Evolutionary conservation across 2,888 invertebrate species (phyloP).

Genomic region (Rotaria socialis): DNA sequence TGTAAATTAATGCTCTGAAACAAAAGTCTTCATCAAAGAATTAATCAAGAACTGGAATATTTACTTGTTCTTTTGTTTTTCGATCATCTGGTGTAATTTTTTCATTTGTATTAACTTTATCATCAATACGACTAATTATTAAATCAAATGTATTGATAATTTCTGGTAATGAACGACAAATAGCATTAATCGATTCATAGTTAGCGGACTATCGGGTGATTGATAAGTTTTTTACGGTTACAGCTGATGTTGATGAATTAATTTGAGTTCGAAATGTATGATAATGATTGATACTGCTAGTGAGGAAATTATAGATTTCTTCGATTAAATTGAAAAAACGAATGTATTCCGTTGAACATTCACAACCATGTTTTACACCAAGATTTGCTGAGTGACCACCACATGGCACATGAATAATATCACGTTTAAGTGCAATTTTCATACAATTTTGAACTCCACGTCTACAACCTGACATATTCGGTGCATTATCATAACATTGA

Average conservation of each 20-base stretch:
- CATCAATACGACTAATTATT: slow-evolving; percentile 7
- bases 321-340: not conserved
- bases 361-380: slow-evolving; percentile 10
- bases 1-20: too few species aligned
- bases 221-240: not conserved
- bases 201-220: not conserved
- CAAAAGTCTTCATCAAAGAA: too few species aligned
- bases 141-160: not conserved
- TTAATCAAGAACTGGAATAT: not conserved
- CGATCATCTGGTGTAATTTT: not conserved
- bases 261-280: not conserved
- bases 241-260: not conserved
- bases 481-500: slow-evolving; percentile 38
- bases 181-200: not conserved
- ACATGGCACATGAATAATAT: slow-evolving; percentile 20
- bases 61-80: not conserved
- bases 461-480: slow-evolving; percentile 32
- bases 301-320: not conserved
- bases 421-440: not conserved
- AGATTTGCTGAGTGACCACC: not conserved
- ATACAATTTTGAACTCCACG: not conserved
- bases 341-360: not conserved
- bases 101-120: not conserved
- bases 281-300: not conserved
- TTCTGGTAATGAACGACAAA: not conserved